Evolutionary conservation across 2,888 invertebrate genomes (phyloP).

Genomic region (Agapetus fuscipes): DNA sequence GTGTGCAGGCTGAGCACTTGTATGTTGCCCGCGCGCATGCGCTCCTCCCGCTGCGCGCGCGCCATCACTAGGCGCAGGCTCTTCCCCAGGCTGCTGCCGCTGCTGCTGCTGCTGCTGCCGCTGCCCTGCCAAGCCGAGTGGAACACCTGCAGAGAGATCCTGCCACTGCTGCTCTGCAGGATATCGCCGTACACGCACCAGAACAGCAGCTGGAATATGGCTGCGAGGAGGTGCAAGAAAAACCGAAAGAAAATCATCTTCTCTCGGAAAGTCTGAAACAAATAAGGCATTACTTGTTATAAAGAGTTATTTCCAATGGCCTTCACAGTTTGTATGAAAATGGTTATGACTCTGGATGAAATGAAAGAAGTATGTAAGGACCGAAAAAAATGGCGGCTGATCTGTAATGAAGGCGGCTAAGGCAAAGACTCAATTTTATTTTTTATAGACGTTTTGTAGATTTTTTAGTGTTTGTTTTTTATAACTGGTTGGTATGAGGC

Average conservation of each 20-base stretch:
- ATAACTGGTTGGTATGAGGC: too few relatives aligned
- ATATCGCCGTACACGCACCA: slow-evolving; percentile 15
- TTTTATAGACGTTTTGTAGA: too few relatives aligned
- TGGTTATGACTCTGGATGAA: too few relatives aligned
- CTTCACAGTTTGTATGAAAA: too few relatives aligned
- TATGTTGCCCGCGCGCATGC: slow-evolving; percentile 6
- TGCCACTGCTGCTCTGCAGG: slow-evolving; percentile 3
- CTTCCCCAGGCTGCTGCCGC: too few relatives aligned
- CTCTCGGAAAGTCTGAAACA: slow-evolving; percentile 8
- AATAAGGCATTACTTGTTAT: neutral
- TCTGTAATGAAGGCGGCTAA: too few relatives aligned
- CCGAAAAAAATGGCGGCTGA: too few relatives aligned
- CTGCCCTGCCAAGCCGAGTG: neutral
- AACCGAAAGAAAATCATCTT: slow-evolving; percentile 5
- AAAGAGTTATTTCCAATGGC: too few relatives aligned
- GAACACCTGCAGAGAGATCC: slow-evolving; percentile 3
- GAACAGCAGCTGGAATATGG: slow-evolving; percentile 8
- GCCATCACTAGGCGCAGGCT: slow-evolving; percentile 6
- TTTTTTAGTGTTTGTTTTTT: too few relatives aligned
- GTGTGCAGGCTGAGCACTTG: slow-evolving; percentile 7
- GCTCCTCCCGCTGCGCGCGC: slow-evolving; percentile 6
- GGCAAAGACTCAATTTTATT: too few relatives aligned
- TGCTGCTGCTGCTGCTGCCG: too few relatives aligned
- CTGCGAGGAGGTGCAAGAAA: slow-evolving; percentile 2
- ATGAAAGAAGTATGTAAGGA: too few relatives aligned